Conservation (phyloP, 2,888 invertebrate genomes). For the Euproctis similis region DNA sequence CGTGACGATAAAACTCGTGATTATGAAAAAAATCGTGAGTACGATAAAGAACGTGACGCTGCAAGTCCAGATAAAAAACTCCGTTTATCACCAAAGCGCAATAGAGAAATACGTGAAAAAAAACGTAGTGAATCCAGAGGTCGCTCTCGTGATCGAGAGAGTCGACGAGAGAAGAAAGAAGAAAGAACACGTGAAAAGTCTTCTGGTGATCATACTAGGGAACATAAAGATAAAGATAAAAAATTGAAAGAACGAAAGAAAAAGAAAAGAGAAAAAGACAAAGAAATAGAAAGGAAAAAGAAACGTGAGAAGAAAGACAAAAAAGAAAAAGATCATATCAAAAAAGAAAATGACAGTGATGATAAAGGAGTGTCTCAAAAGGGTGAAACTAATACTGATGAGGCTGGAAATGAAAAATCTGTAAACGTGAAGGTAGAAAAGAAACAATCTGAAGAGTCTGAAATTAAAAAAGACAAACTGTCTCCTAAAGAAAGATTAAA, state of each 20-base stretch:
- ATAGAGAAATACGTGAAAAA: conserved; percentile 53
- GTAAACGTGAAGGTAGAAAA: conserved; percentile 18
- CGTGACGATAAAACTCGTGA: conserved; percentile 46
- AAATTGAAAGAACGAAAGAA: conserved; percentile 66
- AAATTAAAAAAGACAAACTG: conserved; percentile 20
- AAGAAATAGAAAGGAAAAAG: conserved; percentile 65
- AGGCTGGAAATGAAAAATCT: conserved; percentile 10
- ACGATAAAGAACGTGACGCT: conserved; percentile 63
- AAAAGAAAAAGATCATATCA: conserved; percentile 62
- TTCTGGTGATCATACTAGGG: conserved; percentile 63
- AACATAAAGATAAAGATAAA: conserved; percentile 76
- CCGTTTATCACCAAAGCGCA: conserved; percentile 55
- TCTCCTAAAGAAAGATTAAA: conserved; percentile 23
- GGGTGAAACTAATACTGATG: conserved; percentile 10
- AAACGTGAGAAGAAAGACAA: conserved; percentile 75
- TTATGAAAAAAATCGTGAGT: conserved; percentile 49
- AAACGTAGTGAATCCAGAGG: conserved; percentile 65
- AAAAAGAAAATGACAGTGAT: conserved; percentile 37
- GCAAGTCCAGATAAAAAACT: conserved; percentile 57
- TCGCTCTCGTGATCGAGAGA: conserved; percentile 69
- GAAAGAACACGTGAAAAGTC: conserved; percentile 58
- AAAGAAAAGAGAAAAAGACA: conserved; percentile 72
- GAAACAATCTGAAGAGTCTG: conserved; percentile 13
- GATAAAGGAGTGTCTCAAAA: conserved; percentile 21
- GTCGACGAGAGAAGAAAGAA: conserved; percentile 72